These are phyloP conservation scores for Crotalus helleri DNA, from an alignment of 2,113 vertebrate genomes.

Conservation along the genomic window DNA sequence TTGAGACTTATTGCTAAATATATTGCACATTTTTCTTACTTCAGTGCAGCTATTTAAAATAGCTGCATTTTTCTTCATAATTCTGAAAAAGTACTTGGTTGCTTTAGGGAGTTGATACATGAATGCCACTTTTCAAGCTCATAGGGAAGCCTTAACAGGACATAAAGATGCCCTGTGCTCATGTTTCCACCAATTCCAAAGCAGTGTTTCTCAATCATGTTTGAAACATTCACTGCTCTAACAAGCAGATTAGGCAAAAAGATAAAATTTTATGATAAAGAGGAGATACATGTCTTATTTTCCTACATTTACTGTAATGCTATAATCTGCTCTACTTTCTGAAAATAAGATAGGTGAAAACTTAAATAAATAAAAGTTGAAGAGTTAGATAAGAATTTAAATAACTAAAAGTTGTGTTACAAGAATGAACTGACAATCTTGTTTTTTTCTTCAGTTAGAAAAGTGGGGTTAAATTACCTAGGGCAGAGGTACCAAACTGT, in stretches of 20 bases:
- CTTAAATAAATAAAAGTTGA: not conserved
- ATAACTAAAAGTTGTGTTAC: not conserved
- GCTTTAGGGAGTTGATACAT: not conserved
- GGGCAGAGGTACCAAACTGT: not conserved
- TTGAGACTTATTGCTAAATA: not conserved
- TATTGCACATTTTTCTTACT: not conserved
- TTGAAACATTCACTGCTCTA: not conserved
- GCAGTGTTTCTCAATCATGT: not conserved
- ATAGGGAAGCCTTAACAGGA: not conserved
- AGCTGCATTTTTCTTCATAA: not conserved
- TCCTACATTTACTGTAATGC: not conserved
- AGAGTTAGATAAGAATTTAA: not conserved
- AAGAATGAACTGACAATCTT: not conserved
- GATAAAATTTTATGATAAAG: not conserved
- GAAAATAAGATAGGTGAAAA: not conserved
- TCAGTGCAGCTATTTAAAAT: not conserved
- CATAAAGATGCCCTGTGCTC: not conserved
- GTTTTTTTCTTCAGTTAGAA: not conserved
- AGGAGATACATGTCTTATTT: not conserved
- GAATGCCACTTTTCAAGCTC: not conserved
- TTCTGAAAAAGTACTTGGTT: not conserved
- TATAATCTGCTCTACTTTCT: not conserved
- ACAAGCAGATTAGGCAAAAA: not conserved
- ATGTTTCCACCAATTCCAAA: not conserved
- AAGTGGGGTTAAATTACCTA: not conserved